Percentiles rank a stretch among this genome's conserved stretches.
Conservation (phyloP, 2,113 vertebrate species). For the Trematomus loennbergii region DNA sequence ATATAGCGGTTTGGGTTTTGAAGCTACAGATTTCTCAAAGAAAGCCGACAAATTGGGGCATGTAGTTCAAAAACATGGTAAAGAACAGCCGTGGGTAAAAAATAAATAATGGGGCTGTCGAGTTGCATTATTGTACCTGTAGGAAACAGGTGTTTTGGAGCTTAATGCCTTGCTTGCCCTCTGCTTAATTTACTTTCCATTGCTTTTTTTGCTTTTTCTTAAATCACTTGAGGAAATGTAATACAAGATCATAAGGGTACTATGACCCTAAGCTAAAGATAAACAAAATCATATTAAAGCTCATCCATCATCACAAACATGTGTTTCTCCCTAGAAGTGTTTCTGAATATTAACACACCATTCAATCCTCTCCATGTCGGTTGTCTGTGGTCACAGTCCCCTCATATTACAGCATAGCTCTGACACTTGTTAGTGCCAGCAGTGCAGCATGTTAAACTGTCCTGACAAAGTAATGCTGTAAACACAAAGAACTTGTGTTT, state of each 20-base stretch:
- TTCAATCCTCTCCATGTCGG: constrained; percentile 23
- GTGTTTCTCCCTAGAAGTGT: constrained; percentile 13
- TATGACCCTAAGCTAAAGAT: neutral
- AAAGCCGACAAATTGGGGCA: neutral
- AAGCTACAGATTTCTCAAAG: constrained; percentile 5
- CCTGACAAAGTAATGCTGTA: constrained; percentile 10
- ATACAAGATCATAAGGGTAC: neutral
- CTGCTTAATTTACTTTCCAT: neutral
- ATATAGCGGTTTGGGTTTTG: neutral
- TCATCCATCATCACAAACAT: constrained; percentile 25
- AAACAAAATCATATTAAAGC: neutral
- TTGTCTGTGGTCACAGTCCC: constrained; percentile 8
- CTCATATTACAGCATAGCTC: constrained; percentile 41
- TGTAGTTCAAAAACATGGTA: neutral
- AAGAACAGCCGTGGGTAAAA: neutral
- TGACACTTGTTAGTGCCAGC: constrained; percentile 40
- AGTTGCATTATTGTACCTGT: constrained; percentile 1
- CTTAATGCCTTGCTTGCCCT: too few relatives aligned
- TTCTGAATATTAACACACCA: constrained; percentile 26
- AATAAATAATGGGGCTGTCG: neutral
- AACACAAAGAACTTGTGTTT: neutral
- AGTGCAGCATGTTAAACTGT: constrained; percentile 25
- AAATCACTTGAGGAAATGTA: neutral
- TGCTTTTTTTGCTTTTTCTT: neutral
- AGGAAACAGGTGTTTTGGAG: too few relatives aligned